Evolutionary conservation across 2,797 vertebrate species (phyloP).

Genomic region (Manis pentadactyla): DNA sequence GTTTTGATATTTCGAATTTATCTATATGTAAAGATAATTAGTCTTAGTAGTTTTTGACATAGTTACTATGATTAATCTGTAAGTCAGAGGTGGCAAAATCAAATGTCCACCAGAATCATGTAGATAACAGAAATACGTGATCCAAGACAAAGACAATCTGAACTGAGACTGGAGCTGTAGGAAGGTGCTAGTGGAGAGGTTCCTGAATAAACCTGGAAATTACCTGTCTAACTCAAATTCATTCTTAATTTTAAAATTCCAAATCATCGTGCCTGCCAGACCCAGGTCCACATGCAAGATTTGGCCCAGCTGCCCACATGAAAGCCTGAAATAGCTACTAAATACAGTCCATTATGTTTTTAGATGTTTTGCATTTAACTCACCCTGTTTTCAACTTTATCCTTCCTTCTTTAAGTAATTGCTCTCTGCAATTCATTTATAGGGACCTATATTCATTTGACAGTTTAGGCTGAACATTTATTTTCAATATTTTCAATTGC

Average conservation of each 20-base stretch:
- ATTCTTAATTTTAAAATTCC: not conserved
- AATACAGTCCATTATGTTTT: not conserved
- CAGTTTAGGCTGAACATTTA: not conserved
- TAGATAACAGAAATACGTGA: not conserved
- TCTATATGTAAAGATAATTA: not conserved
- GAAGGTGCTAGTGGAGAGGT: rapidly evolving
- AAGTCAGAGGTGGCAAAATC: not conserved
- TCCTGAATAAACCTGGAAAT: not conserved
- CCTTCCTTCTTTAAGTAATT: not conserved
- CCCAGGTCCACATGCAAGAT: not conserved
- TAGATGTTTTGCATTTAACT: not conserved
- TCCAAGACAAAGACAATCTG: not conserved
- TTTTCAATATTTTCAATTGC: not conserved
- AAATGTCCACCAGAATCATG: not conserved
- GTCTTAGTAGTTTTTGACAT: not conserved
- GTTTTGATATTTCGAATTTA: not conserved
- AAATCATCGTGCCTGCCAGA: not conserved
- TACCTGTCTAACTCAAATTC: not conserved
- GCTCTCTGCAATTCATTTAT: not conserved
- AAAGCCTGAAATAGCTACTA: not conserved
- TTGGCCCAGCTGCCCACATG: not conserved
- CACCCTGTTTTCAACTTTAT: not conserved
- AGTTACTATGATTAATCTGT: not conserved
- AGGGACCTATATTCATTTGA: not conserved
- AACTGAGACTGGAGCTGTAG: not conserved